Evolutionary conservation across 2,113 vertebrate genomes (phyloP).

Genomic region (Choloepus hoffmanni): DNA sequence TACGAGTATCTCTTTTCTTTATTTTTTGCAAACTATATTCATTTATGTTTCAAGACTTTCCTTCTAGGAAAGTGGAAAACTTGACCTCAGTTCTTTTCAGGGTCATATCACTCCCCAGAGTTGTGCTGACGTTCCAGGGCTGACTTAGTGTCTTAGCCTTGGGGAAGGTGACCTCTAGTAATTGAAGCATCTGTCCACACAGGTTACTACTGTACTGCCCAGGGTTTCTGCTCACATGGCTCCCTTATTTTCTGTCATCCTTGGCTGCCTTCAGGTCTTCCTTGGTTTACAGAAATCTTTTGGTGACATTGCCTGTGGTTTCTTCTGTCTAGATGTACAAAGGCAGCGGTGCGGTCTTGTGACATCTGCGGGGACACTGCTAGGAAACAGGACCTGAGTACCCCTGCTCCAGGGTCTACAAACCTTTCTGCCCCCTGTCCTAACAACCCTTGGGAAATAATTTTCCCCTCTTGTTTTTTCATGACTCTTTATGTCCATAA

Average conservation of each 20-base stretch:
- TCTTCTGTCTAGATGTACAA: background rate
- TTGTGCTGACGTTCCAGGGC: background rate
- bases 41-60: slow-evolving; percentile 35
- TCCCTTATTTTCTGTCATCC: background rate
- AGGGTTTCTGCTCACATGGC: background rate
- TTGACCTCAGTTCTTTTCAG: background rate
- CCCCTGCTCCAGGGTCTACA: background rate
- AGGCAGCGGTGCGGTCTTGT: background rate
- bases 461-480: background rate
- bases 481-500: background rate
- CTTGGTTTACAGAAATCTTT: background rate
- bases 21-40: background rate
- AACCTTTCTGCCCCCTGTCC: background rate
- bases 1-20: background rate
- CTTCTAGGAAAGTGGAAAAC: slow-evolving; percentile 25
- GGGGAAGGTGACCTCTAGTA: background rate
- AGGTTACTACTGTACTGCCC: background rate
- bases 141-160: accelerated
- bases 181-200: background rate
- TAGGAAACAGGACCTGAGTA: background rate
- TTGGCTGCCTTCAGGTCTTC: background rate
- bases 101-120: background rate
- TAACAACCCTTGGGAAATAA: background rate
- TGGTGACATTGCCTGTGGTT: background rate
- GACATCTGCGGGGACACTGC: background rate